phyloP scores from a whole-genome alignment of 2,888 invertebrate species.

The Zaprionus obscuricornis region DNA sequence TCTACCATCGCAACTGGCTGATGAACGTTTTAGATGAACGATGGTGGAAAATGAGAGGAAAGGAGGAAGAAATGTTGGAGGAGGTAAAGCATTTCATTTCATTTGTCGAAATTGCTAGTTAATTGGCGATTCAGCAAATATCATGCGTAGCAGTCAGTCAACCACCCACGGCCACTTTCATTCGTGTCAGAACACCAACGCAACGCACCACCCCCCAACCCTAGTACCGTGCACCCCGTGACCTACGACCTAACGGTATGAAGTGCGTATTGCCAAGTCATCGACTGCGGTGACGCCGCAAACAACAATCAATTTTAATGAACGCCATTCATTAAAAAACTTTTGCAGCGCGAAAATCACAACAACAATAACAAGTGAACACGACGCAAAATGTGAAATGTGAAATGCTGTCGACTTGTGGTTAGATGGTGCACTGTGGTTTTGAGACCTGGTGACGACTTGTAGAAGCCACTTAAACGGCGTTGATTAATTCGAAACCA shows the following conservation, averaged over 20 bases:
- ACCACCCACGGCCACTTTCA: background rate
- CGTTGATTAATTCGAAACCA: constrained; percentile 75
- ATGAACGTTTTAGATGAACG: constrained; percentile 29
- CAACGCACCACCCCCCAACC: too few relatives aligned
- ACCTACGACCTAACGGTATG: background rate
- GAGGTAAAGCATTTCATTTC: constrained; percentile 31
- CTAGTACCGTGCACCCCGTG: background rate
- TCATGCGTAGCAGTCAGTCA: constrained; percentile 48
- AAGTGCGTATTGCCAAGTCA: constrained; percentile 62
- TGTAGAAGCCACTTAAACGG: constrained; percentile 68
- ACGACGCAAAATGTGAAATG: background rate
- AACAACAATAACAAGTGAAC: constrained; percentile 1
- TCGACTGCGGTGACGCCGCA: constrained; percentile 54
- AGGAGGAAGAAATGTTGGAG: too few relatives aligned
- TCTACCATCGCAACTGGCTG: background rate
- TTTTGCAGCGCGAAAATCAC: constrained; percentile 60
- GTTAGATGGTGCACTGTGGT: background rate
- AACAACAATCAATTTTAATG: constrained; percentile 79
- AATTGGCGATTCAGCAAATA: constrained; percentile 73
- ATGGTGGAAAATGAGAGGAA: too few relatives aligned
- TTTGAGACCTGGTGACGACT: constrained; percentile 37
- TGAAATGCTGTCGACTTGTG: background rate
- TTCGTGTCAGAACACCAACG: too few relatives aligned
- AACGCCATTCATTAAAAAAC: constrained; percentile 75
- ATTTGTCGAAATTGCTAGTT: constrained; percentile 63